phyloP scores from a whole-genome alignment of 2,113 vertebrate species.

The Salvelinus sp. region DNA sequence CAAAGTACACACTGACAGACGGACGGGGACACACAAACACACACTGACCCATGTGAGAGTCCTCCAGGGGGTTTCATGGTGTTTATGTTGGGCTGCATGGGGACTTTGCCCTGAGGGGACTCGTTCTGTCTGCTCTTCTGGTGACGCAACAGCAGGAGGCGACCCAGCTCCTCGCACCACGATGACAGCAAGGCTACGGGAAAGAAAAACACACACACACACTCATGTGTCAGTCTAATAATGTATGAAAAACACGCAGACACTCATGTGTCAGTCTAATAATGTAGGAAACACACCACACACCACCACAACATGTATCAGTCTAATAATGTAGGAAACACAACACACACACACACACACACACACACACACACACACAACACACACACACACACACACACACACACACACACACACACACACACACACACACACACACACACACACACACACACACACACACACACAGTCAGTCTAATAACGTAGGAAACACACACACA shows the following conservation, averaged over 20 bases:
- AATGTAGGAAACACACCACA: conserved; percentile 20
- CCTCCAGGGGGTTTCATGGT: conserved; percentile 91
- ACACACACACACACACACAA: conserved; percentile 20
- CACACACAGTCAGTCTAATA: neutral
- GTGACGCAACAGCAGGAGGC: conserved; percentile 96
- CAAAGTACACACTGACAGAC: neutral
- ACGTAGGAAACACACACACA: neutral
- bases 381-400: neutral
- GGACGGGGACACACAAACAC: neutral
- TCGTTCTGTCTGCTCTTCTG: conserved; percentile 99
- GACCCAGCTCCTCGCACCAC: conserved; percentile 98
- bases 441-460: conserved; percentile 1
- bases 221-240: neutral
- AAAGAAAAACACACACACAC: conserved; percentile 47
- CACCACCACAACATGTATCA: neutral
- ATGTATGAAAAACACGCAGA: conserved; percentile 37
- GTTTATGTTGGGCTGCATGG: conserved; percentile 98
- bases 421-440: too few relatives aligned
- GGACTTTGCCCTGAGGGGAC: conserved; percentile 91
- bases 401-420: conserved; percentile 19
- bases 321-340: neutral
- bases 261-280: conserved; percentile 20
- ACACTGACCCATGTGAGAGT: conserved; percentile 93
- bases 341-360: neutral
- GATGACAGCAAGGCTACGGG: conserved; percentile 91